Evolutionary conservation across 2,113 vertebrate genomes (phyloP).

Genomic region (Narcine bancroftii): DNA sequence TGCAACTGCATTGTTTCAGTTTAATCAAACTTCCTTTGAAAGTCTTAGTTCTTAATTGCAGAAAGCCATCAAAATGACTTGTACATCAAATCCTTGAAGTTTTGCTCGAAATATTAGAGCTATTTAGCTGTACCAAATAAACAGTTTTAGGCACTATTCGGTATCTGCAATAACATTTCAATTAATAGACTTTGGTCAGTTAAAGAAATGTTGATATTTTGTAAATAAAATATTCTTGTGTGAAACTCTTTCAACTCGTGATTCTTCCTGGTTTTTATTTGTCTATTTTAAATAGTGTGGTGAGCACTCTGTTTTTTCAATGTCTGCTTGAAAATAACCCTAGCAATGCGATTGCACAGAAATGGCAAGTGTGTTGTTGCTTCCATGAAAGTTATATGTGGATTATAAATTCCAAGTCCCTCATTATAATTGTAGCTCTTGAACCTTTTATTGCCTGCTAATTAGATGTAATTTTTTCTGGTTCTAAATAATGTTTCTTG

Average conservation of each 20-base stretch:
- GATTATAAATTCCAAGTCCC: neutral
- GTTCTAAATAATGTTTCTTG: neutral
- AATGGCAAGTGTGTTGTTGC: neutral
- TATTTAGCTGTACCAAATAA: neutral
- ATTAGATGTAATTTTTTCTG: neutral
- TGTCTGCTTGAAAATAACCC: neutral
- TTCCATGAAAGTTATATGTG: neutral
- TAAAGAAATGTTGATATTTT: neutral
- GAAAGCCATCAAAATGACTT: neutral
- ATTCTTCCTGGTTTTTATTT: neutral
- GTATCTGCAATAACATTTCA: neutral
- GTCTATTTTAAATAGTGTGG: too few relatives aligned
- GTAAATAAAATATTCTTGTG: neutral
- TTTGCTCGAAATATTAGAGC: neutral
- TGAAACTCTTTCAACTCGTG: neutral
- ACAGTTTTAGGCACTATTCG: neutral
- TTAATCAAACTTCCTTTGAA: neutral
- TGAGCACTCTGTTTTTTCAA: neutral
- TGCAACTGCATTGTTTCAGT: neutral
- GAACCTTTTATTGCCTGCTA: neutral
- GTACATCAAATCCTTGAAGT: neutral
- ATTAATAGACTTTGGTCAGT: neutral
- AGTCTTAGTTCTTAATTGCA: neutral
- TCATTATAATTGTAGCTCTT: neutral
- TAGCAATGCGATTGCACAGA: neutral